Base-by-base conservation (phyloP, 1,140 invertebrate genomes). In the Nymphalis io region DNA sequence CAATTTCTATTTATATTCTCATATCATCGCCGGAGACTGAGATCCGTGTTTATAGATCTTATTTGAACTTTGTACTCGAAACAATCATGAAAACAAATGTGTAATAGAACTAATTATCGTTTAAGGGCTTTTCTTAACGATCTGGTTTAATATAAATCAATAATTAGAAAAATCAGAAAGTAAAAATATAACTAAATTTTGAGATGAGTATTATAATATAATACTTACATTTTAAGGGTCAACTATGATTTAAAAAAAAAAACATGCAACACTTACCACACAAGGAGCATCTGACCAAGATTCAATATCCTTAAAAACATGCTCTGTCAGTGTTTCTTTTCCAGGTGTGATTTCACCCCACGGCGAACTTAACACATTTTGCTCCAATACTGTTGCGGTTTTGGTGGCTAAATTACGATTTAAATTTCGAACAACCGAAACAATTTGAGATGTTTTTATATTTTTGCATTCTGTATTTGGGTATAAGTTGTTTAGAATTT, bases 251-350 rank as follows among this genome's bases (percentile, higher is more conserved):
- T 48, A 23, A 21, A 21, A 33, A 55, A 23, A 23, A 55, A 27
- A 46, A 61, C 1, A 59, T 11, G 3, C 18, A 62, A 20, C 60
- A 93, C 93, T 93, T 87, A 94, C 94, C 72, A 93, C 90, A 63
- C 92, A 92, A 6, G 93, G 92, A 67, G 91, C 84, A 68, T 94
- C 92, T 3, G 83, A 79, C 88, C 90, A 93, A 64, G 88, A 73
- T 53, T 93, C 90, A 23, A 90, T 66, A 66, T 93, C 88, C 66
- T 86, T 85, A 82, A 93, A 94, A 38, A 94, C 81, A 80, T 87
- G 90, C 33, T 94, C 90, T 21, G 92, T 91, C 18, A 94, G 76
- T 57, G 92, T 90, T 75, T 92, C 81, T 18, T 92, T 92, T 1
- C 92, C 91, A 39, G 92, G 83, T 72, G 85, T 77, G 23, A 93